Evolutionary conservation across 2,113 vertebrate species (phyloP).

Genomic region (Microcebus murinus): DNA sequence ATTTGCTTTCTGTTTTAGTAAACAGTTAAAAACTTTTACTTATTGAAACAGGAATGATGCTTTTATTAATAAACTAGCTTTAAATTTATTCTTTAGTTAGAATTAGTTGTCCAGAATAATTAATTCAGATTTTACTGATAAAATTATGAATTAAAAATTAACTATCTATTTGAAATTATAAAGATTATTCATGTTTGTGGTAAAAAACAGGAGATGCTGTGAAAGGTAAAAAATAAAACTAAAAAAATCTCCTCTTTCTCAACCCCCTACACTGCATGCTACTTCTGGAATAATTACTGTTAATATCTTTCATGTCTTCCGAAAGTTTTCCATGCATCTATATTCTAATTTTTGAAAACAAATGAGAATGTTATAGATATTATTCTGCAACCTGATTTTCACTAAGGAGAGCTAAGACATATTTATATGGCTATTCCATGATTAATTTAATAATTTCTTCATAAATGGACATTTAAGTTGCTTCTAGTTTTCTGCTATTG

Average conservation of each 20-base stretch:
- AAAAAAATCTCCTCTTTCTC: background rate
- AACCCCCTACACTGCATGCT: background rate
- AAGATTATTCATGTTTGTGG: background rate
- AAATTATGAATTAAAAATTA: background rate
- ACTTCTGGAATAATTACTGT: background rate
- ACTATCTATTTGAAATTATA: background rate
- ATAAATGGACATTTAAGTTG: background rate
- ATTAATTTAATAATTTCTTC: background rate
- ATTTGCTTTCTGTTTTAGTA: background rate
- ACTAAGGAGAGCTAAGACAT: background rate
- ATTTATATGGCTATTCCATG: background rate
- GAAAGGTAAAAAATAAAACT: background rate
- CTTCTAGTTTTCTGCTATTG: background rate
- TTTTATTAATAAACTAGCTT: background rate
- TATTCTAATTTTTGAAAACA: background rate
- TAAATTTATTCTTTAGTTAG: background rate
- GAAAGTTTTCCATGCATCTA: background rate
- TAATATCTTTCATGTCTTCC: background rate
- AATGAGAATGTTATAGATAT: background rate
- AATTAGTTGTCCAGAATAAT: background rate
- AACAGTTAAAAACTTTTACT: constrained; percentile 1
- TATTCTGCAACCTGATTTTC: background rate
- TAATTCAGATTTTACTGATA: constrained; percentile 16
- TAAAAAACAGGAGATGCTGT: background rate
- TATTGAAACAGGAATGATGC: background rate